Percentiles rank a stretch among this genome's conserved stretches.
Evolutionary conservation across 2,113 vertebrate species (phyloP).

Genomic region (Corythaixoides concolor): DNA sequence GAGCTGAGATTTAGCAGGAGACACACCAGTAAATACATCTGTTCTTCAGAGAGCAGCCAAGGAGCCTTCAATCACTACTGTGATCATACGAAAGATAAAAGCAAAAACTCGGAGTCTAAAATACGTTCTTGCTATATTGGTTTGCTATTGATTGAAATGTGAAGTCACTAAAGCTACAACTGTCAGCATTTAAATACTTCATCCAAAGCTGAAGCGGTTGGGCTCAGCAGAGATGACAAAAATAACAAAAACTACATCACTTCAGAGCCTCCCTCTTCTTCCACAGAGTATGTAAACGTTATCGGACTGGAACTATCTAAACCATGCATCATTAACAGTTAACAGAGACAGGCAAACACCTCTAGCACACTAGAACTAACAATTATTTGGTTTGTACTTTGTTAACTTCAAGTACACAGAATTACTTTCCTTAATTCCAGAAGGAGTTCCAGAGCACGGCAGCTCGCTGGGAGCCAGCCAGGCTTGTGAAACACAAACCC

Average conservation of each 20-base stretch:
- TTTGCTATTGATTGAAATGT: neutral
- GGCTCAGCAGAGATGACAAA: neutral
- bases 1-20: neutral
- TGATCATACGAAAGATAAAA: neutral
- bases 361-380: rapidly evolving
- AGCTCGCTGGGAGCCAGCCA: neutral
- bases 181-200: neutral
- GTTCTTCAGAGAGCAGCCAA: neutral
- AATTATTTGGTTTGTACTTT: neutral
- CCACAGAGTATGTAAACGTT: neutral
- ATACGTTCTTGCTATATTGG: neutral
- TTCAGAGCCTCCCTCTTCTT: neutral
- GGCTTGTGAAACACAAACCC: neutral
- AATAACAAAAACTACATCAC: neutral
- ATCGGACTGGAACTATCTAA: neutral
- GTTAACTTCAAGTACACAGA: too few species aligned
- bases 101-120: neutral
- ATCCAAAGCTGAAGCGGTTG: neutral
- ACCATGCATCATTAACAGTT: rapidly evolving
- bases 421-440: too few species aligned
- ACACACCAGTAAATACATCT: neutral
- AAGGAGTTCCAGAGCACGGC: rapidly evolving
- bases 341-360: neutral
- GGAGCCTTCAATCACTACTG: neutral
- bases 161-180: neutral